A percentile compares a stretch with the other conserved stretches of the same genome.
Evolutionary conservation across 1,140 invertebrate genomes (phyloP).

Genomic region (Microplitis mediator): DNA sequence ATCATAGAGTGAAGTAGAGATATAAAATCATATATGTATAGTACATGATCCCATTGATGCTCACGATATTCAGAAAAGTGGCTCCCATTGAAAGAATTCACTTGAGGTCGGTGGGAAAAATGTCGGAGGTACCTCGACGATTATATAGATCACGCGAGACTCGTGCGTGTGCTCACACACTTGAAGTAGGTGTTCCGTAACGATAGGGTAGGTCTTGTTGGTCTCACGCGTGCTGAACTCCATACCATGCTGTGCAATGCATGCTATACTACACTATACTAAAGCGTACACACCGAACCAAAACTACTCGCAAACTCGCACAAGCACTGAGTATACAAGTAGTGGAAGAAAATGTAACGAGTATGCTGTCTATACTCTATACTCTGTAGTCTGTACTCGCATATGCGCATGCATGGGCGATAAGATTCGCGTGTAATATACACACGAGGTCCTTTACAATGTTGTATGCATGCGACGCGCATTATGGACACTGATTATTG

Average conservation of each 20-base stretch:
- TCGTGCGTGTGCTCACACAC: slow-evolving; percentile 17
- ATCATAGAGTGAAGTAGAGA: background rate
- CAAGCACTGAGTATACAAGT: too few species aligned
- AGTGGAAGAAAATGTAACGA: too few species aligned
- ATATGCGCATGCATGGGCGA: background rate
- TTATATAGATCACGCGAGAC: slow-evolving; percentile 25
- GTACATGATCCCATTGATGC: slow-evolving; percentile 14
- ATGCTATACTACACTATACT: background rate
- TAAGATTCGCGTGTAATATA: background rate
- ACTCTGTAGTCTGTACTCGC: too few species aligned
- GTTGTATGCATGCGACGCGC: slow-evolving; percentile 40
- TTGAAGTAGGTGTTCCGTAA: slow-evolving; percentile 29
- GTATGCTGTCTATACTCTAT: too few species aligned
- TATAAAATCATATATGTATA: too few species aligned
- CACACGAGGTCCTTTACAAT: too few species aligned
- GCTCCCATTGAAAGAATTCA: slow-evolving; percentile 19
- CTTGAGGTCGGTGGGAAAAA: slow-evolving; percentile 24
- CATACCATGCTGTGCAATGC: slow-evolving; percentile 40
- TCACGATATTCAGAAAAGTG: slow-evolving; percentile 17
- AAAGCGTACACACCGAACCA: background rate
- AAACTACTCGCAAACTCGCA: background rate
- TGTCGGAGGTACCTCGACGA: slow-evolving; percentile 3
- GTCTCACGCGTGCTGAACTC: slow-evolving; percentile 51
- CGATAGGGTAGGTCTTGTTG: slow-evolving; percentile 50
- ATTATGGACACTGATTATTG: slow-evolving; percentile 48